Conservation (phyloP, 2,888 invertebrate genomes). For the Melanophora roralis region DNA sequence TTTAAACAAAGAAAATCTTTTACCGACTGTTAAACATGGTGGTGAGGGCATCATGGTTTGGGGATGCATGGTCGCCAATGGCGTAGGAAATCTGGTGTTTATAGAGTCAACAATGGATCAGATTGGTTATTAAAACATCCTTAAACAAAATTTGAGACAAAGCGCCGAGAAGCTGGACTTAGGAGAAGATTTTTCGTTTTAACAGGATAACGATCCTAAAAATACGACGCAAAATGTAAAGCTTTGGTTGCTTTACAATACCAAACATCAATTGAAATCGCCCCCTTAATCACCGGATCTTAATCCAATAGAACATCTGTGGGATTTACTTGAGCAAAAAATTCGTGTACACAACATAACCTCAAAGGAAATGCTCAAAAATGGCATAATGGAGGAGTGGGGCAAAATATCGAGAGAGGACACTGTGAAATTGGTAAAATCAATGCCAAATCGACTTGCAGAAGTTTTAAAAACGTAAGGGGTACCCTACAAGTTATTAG, state of each 20-base stretch:
- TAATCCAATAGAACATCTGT: no score
- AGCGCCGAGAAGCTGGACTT: conserved; percentile 29
- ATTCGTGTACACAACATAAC: conserved; percentile 6
- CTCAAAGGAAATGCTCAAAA: conserved; percentile 1
- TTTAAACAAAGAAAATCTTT: background rate
- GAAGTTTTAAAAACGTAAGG: no score
- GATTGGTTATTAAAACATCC: conserved; percentile 9
- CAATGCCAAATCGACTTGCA: background rate
- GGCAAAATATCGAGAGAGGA: background rate
- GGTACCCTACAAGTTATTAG: no score
- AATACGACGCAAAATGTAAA: conserved; percentile 3
- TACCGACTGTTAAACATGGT: background rate
- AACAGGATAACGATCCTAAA: conserved; percentile 26
- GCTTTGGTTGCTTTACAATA: conserved; percentile 4
- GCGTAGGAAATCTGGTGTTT: background rate
- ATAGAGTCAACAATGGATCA: background rate
- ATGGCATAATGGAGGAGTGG: background rate
- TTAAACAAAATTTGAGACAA: conserved; percentile 52
- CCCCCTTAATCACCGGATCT: conserved; percentile 11
- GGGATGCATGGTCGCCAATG: background rate
- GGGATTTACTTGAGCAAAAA: conserved; percentile 1
- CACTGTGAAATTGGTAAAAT: background rate
- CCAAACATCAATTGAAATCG: background rate
- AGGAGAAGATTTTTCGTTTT: conserved; percentile 17
- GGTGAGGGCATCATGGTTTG: background rate